Conservation (phyloP, 2,113 vertebrate genomes). For the Percopsis transmontana region DNA sequence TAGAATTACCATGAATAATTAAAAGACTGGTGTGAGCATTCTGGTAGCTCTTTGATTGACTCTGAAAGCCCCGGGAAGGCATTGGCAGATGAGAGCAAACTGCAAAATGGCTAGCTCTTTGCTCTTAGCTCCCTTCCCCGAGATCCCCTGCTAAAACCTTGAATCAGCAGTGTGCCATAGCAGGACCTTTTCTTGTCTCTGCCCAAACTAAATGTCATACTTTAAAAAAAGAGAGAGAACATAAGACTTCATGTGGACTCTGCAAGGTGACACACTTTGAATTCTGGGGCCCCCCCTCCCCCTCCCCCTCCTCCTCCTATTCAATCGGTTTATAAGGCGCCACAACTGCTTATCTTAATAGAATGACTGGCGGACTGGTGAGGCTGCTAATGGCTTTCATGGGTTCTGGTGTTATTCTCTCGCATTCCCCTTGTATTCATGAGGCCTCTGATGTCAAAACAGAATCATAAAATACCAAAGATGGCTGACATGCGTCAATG, state of each 20-base stretch:
- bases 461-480: constrained; percentile 42
- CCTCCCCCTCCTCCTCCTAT: constrained; percentile 19
- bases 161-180: constrained; percentile 66
- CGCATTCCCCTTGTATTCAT: constrained; percentile 1
- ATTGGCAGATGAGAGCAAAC: constrained; percentile 76
- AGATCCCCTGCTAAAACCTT: constrained; percentile 68
- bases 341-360: not conserved
- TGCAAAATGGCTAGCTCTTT: constrained; percentile 74
- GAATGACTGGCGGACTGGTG: constrained; percentile 18
- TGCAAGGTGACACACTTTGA: constrained; percentile 13
- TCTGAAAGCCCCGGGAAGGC: constrained; percentile 75
- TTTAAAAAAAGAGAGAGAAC: constrained; percentile 41
- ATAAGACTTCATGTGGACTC: constrained; percentile 28
- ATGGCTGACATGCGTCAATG: constrained; percentile 61
- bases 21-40: constrained; percentile 78
- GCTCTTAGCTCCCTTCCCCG: constrained; percentile 60
- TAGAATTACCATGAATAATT: constrained; percentile 78
- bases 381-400: constrained; percentile 6
- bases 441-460: constrained; percentile 8
- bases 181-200: constrained; percentile 59
- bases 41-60: constrained; percentile 76
- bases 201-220: constrained; percentile 51
- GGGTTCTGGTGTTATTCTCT: not conserved
- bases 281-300: not conserved
- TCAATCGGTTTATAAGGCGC: not conserved